Evolutionary conservation across 2,888 invertebrate genomes (phyloP).

Genomic region (Dasysyrphus tricinctus): DNA sequence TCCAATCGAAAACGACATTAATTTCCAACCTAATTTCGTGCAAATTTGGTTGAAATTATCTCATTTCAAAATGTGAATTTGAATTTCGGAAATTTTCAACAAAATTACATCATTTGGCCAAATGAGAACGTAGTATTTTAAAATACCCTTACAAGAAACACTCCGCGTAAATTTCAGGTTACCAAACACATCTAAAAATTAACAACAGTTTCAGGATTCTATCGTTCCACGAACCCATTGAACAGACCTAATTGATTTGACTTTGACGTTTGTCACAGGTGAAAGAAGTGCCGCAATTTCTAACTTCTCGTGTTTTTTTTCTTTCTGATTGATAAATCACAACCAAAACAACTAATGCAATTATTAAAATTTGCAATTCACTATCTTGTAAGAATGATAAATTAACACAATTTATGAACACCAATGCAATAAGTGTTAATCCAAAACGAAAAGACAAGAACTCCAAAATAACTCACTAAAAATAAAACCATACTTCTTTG

Average conservation of each 20-base stretch:
- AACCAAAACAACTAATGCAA: constrained; percentile 12
- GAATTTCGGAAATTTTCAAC: too few species aligned
- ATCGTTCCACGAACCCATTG: background rate
- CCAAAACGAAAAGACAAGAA: background rate
- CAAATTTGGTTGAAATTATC: too few species aligned
- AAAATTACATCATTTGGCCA: too few species aligned
- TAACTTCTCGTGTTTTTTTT: background rate
- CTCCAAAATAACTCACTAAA: background rate
- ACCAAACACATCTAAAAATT: too few species aligned
- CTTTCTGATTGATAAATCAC: background rate
- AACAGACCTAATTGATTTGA: background rate
- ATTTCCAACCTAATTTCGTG: too few species aligned
- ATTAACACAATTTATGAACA: background rate
- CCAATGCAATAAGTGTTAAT: background rate
- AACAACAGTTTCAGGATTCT: background rate
- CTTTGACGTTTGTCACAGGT: background rate
- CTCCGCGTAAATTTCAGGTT: too few species aligned
- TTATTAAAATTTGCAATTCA: constrained; percentile 5
- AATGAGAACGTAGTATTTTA: too few species aligned
- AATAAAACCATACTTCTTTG: background rate
- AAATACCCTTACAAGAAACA: too few species aligned
- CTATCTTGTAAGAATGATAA: background rate
- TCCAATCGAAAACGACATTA: too few species aligned
- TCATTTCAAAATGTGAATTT: too few species aligned
- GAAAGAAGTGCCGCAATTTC: background rate